Evolutionary conservation across 2,888 invertebrate genomes (phyloP).

Genomic region (Peribatodes rhomboidaria): DNA sequence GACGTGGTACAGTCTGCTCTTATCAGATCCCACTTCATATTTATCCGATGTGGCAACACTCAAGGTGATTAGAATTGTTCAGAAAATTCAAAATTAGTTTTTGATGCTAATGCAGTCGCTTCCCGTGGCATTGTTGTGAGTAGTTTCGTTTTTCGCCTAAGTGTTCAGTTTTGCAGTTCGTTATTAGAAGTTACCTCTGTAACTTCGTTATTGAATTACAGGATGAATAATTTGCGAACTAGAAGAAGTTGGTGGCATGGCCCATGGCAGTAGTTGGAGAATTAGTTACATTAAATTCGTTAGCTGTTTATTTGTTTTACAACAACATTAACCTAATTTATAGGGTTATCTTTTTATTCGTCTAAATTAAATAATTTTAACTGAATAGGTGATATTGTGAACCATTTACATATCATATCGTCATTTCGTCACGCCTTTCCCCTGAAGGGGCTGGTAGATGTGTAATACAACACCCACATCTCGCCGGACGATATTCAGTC

Average conservation of each 20-base stretch:
- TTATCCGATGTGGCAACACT: constrained; percentile 50
- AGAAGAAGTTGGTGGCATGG: neutral
- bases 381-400: too few species aligned
- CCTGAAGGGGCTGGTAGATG: too few species aligned
- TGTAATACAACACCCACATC: too few species aligned
- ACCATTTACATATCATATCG: too few species aligned
- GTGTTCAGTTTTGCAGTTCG: constrained; percentile 2
- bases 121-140: constrained; percentile 36
- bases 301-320: too few species aligned
- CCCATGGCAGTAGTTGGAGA: too few species aligned
- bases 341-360: too few species aligned
- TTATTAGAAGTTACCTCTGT: neutral
- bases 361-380: too few species aligned
- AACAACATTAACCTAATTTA: too few species aligned
- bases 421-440: too few species aligned
- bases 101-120: constrained; percentile 44
- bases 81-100: constrained; percentile 42
- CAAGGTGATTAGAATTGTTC: constrained; percentile 49
- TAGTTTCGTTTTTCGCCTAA: constrained; percentile 24
- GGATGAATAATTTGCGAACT: neutral
- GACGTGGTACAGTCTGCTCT: constrained; percentile 1
- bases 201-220: neutral
- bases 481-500: too few species aligned
- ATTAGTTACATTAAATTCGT: too few species aligned
- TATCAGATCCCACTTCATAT: constrained; percentile 41